phyloP scores from a whole-genome alignment of 2,888 invertebrate species.

The Odontothrips loti region DNA sequence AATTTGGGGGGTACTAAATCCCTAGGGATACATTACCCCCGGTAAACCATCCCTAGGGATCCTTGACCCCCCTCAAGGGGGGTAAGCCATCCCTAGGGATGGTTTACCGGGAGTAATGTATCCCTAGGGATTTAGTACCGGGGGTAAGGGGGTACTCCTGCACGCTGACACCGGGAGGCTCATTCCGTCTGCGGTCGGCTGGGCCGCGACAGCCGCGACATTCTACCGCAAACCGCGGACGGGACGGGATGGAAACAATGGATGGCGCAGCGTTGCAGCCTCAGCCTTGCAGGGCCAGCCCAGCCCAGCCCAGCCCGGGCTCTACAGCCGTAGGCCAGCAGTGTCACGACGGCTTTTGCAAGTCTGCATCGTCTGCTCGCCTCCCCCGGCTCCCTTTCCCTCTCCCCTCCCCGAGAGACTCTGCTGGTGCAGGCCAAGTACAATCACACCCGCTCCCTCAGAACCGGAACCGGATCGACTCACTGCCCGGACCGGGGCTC shows the following conservation, averaged over 20 bases:
- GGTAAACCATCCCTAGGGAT: too few species aligned
- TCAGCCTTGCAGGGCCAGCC: neutral
- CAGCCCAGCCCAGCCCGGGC: neutral
- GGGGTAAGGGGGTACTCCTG: neutral
- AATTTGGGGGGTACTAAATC: too few species aligned
- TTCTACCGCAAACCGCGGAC: neutral
- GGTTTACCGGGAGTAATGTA: too few species aligned
- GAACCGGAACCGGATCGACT: neutral
- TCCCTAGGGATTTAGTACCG: too few species aligned
- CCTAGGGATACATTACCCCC: too few species aligned
- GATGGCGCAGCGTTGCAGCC: neutral
- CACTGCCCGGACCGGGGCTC: neutral
- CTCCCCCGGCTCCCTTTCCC: neutral
- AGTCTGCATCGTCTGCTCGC: neutral
- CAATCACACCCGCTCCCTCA: neutral
- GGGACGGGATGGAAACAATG: neutral
- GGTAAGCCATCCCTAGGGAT: too few species aligned
- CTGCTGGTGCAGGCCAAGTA: neutral
- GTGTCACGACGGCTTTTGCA: neutral
- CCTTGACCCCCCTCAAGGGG: too few species aligned
- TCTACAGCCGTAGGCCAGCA: neutral
- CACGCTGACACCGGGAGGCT: neutral
- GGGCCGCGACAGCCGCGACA: neutral
- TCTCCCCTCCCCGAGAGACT: neutral
- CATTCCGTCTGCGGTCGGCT: neutral